Evolutionary conservation across 2,888 invertebrate species (phyloP).

Genomic region (Brachyopa scutellaris): DNA sequence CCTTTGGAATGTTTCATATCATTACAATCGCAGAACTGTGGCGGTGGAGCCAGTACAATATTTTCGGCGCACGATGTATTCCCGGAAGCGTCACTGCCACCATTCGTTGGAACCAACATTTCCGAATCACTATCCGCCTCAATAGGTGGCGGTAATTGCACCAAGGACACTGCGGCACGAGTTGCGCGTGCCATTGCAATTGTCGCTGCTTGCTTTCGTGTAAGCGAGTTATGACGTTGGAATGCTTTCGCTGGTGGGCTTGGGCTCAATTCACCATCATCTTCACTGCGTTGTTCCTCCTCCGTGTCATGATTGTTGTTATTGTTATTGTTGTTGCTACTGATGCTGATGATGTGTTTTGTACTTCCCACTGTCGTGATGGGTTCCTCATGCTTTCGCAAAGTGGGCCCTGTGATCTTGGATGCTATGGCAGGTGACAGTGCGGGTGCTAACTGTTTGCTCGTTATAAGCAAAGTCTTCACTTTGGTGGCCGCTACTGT

Average conservation of each 20-base stretch:
- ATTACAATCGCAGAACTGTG: conserved; percentile 92
- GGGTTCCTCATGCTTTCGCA: conserved; percentile 64
- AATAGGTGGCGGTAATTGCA: conserved; percentile 91
- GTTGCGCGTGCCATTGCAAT: conserved; percentile 84
- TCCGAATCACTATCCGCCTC: conserved; percentile 88
- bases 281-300: conserved; percentile 80
- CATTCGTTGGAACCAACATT: conserved; percentile 75
- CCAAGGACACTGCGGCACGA: conserved; percentile 88
- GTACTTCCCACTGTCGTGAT: conserved; percentile 63
- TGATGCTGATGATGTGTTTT: conserved; percentile 59
- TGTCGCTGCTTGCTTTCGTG: conserved; percentile 85
- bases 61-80: conserved; percentile 82
- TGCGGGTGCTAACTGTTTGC: conserved; percentile 57
- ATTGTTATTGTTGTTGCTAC: conserved; percentile 62
- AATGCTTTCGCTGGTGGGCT: conserved; percentile 82
- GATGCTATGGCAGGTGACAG: conserved; percentile 52
- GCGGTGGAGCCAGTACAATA: conserved; percentile 91
- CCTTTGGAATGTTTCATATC: conserved; percentile 81
- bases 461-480: conserved; percentile 54
- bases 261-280: conserved; percentile 81
- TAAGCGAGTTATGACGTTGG: conserved; percentile 85
- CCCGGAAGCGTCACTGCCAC: conserved; percentile 67
- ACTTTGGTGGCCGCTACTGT: conserved; percentile 68
- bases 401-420: conserved; percentile 38
- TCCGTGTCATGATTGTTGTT: conserved; percentile 75